Evolutionary conservation across 2,797 vertebrate species (phyloP).

Genomic region (Pachyuromys duprasi): DNA sequence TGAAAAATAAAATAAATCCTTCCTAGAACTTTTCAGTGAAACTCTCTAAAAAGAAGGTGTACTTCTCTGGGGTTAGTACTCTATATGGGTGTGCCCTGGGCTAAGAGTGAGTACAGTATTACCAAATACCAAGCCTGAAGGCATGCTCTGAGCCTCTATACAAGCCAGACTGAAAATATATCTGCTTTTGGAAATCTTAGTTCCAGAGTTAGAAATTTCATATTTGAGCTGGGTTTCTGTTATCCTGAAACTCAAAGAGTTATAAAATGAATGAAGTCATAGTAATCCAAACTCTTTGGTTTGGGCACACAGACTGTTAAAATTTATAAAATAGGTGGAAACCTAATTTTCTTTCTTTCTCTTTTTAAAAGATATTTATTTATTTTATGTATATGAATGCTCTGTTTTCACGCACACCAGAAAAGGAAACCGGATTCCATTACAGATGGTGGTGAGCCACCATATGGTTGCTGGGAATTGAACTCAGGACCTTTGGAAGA

Average conservation of each 20-base stretch:
- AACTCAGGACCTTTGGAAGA: too few relatives aligned
- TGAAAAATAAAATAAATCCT: background rate
- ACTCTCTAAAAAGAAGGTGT: background rate
- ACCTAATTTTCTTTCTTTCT: constrained; percentile 54
- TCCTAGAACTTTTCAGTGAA: constrained; percentile 2
- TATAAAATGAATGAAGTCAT: constrained; percentile 45
- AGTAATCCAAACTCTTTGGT: constrained; percentile 49
- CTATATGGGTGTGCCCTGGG: background rate
- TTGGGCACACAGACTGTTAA: constrained; percentile 30
- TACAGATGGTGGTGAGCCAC: too few relatives aligned
- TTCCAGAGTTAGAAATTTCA: constrained; percentile 39
- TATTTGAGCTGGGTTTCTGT: constrained; percentile 47
- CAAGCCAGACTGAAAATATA: background rate
- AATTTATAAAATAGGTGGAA: constrained; percentile 6
- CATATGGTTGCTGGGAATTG: too few relatives aligned
- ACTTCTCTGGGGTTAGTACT: background rate
- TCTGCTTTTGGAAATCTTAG: constrained; percentile 12
- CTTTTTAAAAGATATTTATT: too few relatives aligned
- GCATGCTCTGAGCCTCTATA: background rate
- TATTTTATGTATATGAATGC: too few relatives aligned
- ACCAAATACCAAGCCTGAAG: background rate
- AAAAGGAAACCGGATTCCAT: too few relatives aligned
- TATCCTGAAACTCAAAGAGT: constrained; percentile 38
- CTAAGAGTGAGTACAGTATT: background rate
- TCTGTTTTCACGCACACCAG: too few relatives aligned